Percentiles rank a stretch among this genome's conserved stretches.
Conservation (phyloP, 2,113 vertebrate genomes). For the Atlantisia rogersi region DNA sequence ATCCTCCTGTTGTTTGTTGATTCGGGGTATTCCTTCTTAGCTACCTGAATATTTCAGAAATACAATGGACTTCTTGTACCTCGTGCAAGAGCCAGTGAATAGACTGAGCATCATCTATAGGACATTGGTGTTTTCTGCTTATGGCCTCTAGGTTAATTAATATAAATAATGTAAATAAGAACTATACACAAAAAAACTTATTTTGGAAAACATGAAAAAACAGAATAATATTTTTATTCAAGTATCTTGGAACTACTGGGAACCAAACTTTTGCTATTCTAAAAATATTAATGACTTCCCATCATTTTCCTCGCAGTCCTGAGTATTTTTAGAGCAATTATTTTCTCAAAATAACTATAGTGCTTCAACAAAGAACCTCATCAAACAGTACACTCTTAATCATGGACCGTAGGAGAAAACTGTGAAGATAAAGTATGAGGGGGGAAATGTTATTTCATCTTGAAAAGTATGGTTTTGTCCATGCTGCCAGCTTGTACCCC, state of each 20-base stretch:
- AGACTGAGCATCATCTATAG: neutral
- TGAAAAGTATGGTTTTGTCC: neutral
- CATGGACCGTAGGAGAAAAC: neutral
- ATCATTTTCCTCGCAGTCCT: neutral
- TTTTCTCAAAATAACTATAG: neutral
- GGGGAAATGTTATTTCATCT: neutral
- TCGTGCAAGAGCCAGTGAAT: neutral
- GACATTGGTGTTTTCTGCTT: neutral
- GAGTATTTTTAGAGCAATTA: slow-evolving; percentile 2
- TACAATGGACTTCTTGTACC: neutral
- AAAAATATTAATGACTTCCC: neutral
- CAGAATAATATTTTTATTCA: neutral
- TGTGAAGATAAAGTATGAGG: neutral
- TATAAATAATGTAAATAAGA: neutral
- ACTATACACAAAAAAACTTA: neutral
- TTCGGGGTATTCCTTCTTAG: neutral
- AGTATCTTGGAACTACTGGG: neutral
- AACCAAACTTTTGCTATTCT: neutral
- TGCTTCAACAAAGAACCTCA: neutral
- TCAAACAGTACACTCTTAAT: neutral
- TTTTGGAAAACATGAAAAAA: neutral
- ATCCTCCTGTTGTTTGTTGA: neutral
- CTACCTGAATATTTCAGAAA: neutral
- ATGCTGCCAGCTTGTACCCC: neutral
- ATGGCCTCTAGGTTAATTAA: neutral